Evolutionary conservation across 2,797 vertebrate genomes (phyloP).

Genomic region (Pogonophryne albipinna): DNA sequence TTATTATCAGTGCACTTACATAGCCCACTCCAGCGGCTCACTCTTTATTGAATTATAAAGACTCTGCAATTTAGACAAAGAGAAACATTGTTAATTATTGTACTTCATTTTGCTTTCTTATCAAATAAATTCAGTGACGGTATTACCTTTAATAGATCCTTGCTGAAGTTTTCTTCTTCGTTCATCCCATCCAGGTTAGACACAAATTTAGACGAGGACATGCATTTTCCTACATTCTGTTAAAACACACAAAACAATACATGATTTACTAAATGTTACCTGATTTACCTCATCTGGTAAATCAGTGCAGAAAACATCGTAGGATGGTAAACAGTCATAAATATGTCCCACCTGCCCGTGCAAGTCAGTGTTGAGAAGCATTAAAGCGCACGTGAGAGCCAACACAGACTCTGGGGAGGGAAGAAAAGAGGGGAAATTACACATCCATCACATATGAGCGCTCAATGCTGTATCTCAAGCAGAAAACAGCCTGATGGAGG

Average conservation of each 20-base stretch:
- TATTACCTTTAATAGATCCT: conserved; percentile 90
- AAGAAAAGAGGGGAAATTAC: not conserved
- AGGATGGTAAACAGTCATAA: not conserved
- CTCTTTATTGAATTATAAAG: conserved; percentile 91
- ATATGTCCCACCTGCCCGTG: conserved; percentile 85
- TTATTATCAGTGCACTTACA: conserved; percentile 84
- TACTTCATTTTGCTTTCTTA: not conserved
- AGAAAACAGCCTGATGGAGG: not conserved
- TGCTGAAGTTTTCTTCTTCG: conserved; percentile 88
- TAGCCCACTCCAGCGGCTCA: conserved; percentile 90
- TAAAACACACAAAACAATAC: conserved; percentile 20
- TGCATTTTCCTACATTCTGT: conserved; percentile 92
- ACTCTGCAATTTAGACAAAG: conserved; percentile 75
- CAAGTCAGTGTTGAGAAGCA: conserved; percentile 95
- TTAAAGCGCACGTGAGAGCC: conserved; percentile 92
- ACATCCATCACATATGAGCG: not conserved
- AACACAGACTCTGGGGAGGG: conserved; percentile 84
- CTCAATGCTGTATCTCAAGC: not conserved
- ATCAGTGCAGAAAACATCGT: not conserved
- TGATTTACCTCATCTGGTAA: not conserved
- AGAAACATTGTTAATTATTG: not conserved
- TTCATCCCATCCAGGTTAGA: conserved; percentile 90
- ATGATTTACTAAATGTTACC: not conserved
- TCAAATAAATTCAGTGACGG: not conserved
- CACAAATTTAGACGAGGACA: conserved; percentile 90